Evolutionary conservation across 2,113 vertebrate species (phyloP), one percentile per base, ranked within the genome.

Genomic region (Neofelis nebulosa): DNA sequence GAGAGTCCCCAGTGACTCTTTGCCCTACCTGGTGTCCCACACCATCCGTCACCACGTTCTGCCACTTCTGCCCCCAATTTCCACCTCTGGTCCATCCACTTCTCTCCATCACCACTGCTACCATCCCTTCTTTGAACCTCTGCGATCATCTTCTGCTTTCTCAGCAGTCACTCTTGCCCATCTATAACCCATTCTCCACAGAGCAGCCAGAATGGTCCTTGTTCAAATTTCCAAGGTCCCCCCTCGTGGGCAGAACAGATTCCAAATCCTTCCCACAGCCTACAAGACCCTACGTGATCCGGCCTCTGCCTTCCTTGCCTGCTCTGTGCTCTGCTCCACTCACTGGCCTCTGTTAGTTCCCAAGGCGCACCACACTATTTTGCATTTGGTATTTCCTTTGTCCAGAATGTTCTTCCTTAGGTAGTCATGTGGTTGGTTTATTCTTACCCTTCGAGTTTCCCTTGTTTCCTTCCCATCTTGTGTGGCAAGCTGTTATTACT

Each of bases 261-360:
- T 52, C 80, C n/a, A 74, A 52, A 2, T 33, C n/a, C 68, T 50
- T 55, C 27, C 66, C 19, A 3, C 0, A 1, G 31, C 36, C 85
- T 25, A 7, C 3, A 1, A 80, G 90, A 50, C 14, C 25, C 19
- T 15, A 1, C 6, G 2, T 2, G 2, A 52, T 13, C 65, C 0
- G 15, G 41, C 55, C 71, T 55, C 69, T 38, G 82, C 78, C 78
- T 61, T n/a, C 85, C 45, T 41, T 1, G 5, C 41, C 38, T 4
- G 29, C 50, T 48, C 50, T 15, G 18, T 0, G 10, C 83, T 69
- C 52, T 45, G 84, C 7, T 7, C 80, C 5, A 0, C n/a, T 45
- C 16, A 19, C n/a, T 0, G 4, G 69, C 81, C 92, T 41, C 66
- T 41, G 71, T 69, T 0, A 3, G 89, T 33, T 55, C 73, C 5